phyloP scores from a whole-genome alignment of 2,888 invertebrate genomes.

The Serrognathus titanus region DNA sequence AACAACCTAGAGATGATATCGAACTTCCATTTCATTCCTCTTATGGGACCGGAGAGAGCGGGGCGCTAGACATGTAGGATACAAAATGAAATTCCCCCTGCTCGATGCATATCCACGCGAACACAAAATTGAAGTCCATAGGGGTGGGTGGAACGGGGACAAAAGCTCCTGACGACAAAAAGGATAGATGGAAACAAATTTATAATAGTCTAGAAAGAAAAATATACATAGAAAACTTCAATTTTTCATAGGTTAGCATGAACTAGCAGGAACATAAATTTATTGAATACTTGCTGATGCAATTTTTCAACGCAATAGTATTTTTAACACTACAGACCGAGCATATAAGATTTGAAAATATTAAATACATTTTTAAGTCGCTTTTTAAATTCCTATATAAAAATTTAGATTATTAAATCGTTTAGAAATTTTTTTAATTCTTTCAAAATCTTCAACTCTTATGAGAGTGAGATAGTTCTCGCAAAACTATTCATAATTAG shows the following conservation, averaged over 20 bases:
- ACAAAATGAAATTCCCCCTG: constrained; percentile 47
- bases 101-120: constrained; percentile 38
- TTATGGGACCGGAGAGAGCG: constrained; percentile 36
- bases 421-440: no score
- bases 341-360: no score
- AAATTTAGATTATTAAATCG: no score
- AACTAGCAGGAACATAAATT: constrained; percentile 14
- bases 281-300: neutral
- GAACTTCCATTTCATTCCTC: constrained; percentile 43
- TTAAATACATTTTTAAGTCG: no score
- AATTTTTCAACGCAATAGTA: no score
- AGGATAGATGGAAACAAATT: constrained; percentile 43
- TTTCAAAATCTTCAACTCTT: no score
- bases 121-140: constrained; percentile 45
- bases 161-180: constrained; percentile 36
- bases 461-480: no score
- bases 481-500: no score
- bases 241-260: constrained; percentile 30
- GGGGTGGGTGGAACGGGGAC: constrained; percentile 31
- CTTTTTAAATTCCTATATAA: no score
- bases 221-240: constrained; percentile 34
- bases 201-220: constrained; percentile 41
- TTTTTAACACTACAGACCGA: no score
- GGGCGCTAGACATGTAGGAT: constrained; percentile 42
- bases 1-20: constrained; percentile 40